phyloP scores from a whole-genome alignment of 2,797 vertebrate genomes.

The Pipistrellus pipistrellus region DNA sequence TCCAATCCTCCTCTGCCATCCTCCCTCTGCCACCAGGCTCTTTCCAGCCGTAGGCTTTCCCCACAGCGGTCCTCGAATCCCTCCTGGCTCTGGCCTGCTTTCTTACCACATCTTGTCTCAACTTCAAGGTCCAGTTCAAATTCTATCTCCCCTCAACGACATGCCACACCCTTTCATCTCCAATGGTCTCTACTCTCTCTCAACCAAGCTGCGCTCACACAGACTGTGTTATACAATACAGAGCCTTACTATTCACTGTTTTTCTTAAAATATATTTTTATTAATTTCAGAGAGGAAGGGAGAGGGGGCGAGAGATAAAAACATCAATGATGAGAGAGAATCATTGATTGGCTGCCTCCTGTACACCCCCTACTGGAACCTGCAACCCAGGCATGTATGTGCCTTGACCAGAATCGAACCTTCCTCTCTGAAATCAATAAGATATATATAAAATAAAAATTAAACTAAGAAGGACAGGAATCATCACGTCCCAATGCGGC shows the following conservation, averaged over 20 bases:
- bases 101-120: neutral
- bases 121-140: constrained; percentile 49
- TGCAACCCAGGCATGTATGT: no score
- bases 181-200: constrained; percentile 11
- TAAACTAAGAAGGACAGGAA: neutral
- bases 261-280: neutral
- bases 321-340: no score
- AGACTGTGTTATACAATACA: neutral
- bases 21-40: neutral
- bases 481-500: neutral
- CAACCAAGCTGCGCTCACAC: neutral
- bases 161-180: neutral
- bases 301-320: no score
- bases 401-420: no score
- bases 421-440: no score
- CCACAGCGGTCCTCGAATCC: neutral
- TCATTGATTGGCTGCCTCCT: no score
- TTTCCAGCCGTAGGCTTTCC: neutral
- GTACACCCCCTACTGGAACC: no score
- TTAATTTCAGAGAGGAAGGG: no score
- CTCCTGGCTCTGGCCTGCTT: constrained; percentile 2
- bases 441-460: no score
- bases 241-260: neutral
- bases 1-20: neutral
- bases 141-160: neutral